Conservation (phyloP, 2,888 invertebrate genomes). For the Parochlus steinenii region DNA sequence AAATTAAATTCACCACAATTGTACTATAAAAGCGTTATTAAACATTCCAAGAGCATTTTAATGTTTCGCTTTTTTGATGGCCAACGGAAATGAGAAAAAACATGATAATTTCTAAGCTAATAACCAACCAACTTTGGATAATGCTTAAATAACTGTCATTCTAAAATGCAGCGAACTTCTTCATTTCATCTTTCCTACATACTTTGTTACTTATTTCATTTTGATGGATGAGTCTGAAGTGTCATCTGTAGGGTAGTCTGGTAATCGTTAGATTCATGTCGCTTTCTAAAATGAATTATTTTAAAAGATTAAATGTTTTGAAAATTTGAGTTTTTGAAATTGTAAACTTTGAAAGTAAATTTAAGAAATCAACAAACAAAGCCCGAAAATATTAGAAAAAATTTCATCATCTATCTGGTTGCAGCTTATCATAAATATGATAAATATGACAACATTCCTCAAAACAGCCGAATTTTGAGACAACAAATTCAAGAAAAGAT, state of each 20-base stretch:
- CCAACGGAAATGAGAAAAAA: constrained; percentile 51
- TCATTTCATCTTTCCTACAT: constrained; percentile 40
- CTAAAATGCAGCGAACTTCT: constrained; percentile 54
- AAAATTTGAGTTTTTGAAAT: too few species aligned
- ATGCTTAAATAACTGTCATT: constrained; percentile 43
- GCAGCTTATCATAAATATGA: constrained; percentile 44
- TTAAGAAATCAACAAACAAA: too few species aligned
- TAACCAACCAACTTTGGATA: constrained; percentile 48
- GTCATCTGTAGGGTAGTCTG: constrained; percentile 15
- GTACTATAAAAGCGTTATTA: constrained; percentile 12
- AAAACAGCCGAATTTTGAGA: constrained; percentile 59
- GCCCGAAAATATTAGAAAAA: too few species aligned
- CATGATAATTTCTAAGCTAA: constrained; percentile 49
- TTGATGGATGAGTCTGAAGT: constrained; percentile 19
- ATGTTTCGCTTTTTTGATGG: constrained; percentile 37
- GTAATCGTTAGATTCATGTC: constrained; percentile 22
- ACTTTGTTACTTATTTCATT: constrained; percentile 27
- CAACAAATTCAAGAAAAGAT: constrained; percentile 59
- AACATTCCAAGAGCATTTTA: constrained; percentile 19
- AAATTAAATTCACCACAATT: too few species aligned
- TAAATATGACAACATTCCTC: constrained; percentile 53
- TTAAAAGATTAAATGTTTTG: too few species aligned
- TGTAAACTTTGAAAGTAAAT: too few species aligned
- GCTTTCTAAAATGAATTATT: constrained; percentile 14
- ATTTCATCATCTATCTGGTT: constrained; percentile 25